phyloP scores from a whole-genome alignment of 2,888 invertebrate species.

The Orchestes rusci region DNA sequence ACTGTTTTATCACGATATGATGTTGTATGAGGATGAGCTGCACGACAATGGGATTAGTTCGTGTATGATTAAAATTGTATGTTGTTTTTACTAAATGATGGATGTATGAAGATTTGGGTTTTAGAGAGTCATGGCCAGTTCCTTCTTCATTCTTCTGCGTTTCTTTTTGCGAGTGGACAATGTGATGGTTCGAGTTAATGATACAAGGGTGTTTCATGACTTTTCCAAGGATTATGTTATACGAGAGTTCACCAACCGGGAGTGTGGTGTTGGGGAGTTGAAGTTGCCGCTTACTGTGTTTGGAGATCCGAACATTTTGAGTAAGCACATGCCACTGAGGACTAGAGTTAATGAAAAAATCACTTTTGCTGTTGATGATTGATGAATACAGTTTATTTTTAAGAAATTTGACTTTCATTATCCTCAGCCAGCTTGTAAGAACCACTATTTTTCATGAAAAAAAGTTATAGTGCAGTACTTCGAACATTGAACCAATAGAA shows the following conservation, averaged over 20 bases:
- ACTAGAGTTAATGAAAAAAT: conserved; percentile 44
- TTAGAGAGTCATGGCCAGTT: conserved; percentile 93
- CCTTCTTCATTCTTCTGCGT: conserved; percentile 83
- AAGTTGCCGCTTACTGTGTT: conserved; percentile 55
- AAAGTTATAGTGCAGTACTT: no score
- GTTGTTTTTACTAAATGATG: conserved; percentile 34
- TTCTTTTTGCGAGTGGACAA: conserved; percentile 93
- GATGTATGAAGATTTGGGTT: no score
- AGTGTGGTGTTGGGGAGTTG: conserved; percentile 64
- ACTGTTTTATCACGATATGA: conserved; percentile 86
- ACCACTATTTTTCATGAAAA: no score
- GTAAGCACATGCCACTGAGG: conserved; percentile 56
- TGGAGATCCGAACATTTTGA: conserved; percentile 62
- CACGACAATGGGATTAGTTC: conserved; percentile 96
- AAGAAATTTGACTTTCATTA: no score
- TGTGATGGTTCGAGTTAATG: conserved; percentile 80
- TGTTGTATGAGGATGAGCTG: conserved; percentile 95
- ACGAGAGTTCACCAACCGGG: conserved; percentile 74
- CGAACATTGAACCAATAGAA: no score
- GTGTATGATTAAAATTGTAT: conserved; percentile 88
- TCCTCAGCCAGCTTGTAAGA: no score
- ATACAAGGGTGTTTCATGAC: conserved; percentile 80
- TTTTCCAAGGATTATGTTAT: conserved; percentile 69
- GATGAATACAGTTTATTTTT: no score
- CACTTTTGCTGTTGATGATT: no score